phyloP scores from a whole-genome alignment of 2,113 vertebrate genomes.

The Diadophis punctatus region DNA sequence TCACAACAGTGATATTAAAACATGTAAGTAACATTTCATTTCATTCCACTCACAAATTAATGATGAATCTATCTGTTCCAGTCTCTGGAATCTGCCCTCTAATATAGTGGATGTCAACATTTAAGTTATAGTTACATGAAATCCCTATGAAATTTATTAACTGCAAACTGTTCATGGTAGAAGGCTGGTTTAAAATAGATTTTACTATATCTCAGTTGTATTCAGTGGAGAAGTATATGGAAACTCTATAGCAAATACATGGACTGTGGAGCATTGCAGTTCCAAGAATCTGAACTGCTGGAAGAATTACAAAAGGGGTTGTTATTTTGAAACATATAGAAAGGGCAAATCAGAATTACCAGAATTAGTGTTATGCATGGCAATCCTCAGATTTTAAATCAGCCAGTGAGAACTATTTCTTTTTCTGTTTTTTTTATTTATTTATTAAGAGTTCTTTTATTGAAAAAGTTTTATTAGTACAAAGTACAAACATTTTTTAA shows the following conservation, averaged over 20 bases:
- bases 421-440: too few relatives aligned
- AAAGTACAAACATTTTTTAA: too few relatives aligned
- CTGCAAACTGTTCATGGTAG: not conserved
- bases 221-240: not conserved
- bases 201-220: not conserved
- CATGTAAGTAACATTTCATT: not conserved
- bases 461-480: too few relatives aligned
- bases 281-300: not conserved
- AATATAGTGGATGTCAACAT: not conserved
- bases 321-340: not conserved
- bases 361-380: slow-evolving; percentile 5
- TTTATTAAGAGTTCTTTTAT: too few relatives aligned
- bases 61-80: not conserved
- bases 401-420: accelerated
- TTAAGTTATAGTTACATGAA: not conserved
- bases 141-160: not conserved
- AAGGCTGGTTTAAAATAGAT: not conserved
- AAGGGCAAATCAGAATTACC: not conserved
- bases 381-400: slow-evolving; percentile 27
- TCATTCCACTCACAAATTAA: not conserved
- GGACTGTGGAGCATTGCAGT: not conserved
- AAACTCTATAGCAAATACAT: not conserved
- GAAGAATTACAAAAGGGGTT: slow-evolving; percentile 23
- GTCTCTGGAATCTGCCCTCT: not conserved
- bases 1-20: not conserved